Evolutionary conservation across 2,113 vertebrate genomes (phyloP).

Genomic region (Chauna torquata): DNA sequence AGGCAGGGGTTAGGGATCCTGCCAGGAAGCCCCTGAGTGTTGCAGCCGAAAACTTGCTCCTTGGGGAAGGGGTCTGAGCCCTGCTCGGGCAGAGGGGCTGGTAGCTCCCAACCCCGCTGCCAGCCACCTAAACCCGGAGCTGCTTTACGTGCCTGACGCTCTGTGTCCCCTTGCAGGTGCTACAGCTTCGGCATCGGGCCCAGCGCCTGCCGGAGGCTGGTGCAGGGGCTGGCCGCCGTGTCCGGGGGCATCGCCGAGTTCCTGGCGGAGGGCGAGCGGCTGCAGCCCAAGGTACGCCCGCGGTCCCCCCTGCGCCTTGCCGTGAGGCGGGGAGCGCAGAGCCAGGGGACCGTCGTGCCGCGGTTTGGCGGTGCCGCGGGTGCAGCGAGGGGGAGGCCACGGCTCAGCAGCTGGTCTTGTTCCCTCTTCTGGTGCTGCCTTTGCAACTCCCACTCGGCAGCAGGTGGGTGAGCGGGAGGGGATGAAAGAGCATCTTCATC

Average conservation of each 20-base stretch:
- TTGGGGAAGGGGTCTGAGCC: background rate
- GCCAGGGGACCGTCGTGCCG: no score
- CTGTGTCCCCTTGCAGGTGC: conserved; percentile 78
- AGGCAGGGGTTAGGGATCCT: background rate
- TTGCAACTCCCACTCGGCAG: background rate
- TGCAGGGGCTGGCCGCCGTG: conserved; percentile 84
- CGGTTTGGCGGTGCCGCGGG: no score
- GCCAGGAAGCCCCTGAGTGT: background rate
- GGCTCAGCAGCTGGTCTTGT: background rate
- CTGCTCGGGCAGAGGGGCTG: background rate
- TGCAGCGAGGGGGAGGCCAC: background rate
- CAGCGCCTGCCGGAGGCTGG: conserved; percentile 85
- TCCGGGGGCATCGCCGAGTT: conserved; percentile 91
- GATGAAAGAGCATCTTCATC: background rate
- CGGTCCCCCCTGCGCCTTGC: no score
- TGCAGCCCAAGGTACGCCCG: conserved; percentile 89
- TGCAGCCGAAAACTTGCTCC: background rate
- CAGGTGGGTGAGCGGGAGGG: background rate
- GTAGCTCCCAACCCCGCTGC: background rate
- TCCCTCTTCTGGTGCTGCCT: background rate
- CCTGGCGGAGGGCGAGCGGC: conserved; percentile 85
- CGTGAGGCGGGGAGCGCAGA: no score
- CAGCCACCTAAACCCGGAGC: background rate
- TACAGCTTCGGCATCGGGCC: conserved; percentile 92
- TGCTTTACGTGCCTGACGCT: background rate